Conservation (phyloP, 2,888 invertebrate genomes). For the Luffia ferchaultella region DNA sequence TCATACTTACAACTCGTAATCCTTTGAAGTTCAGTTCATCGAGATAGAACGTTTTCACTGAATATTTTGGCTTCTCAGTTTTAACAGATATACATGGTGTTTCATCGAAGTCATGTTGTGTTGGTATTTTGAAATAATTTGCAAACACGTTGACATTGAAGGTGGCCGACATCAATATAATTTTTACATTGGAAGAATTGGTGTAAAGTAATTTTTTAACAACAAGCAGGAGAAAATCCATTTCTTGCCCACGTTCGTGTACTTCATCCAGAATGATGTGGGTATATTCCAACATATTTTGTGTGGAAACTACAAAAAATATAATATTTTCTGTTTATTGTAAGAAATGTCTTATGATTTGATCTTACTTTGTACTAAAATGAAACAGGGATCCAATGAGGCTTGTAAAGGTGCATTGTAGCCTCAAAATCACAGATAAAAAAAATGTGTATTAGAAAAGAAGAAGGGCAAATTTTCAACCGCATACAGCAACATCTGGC, state of each 20-base stretch:
- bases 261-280: conserved; percentile 95
- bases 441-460: no score
- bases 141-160: conserved; percentile 78
- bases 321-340: no score
- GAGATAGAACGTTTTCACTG: conserved; percentile 69
- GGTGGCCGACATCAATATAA: conserved; percentile 93
- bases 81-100: conserved; percentile 52
- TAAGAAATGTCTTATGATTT: no score
- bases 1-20: neutral
- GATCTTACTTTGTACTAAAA: no score
- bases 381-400: no score
- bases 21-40: neutral
- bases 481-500: no score
- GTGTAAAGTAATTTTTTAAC: conserved; percentile 79
- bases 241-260: conserved; percentile 91
- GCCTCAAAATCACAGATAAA: no score
- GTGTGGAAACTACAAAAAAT: conserved; percentile 58
- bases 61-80: conserved; percentile 52
- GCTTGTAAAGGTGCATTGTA: no score
- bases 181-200: conserved; percentile 30
- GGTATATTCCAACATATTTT: conserved; percentile 79
- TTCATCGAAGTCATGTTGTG: conserved; percentile 26
- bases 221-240: conserved; percentile 88
- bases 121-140: conserved; percentile 65
- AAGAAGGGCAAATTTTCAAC: no score